These are phyloP conservation scores for Biston stratarius DNA, from an alignment of 2,888 invertebrate species.

Conservation along the genomic window DNA sequence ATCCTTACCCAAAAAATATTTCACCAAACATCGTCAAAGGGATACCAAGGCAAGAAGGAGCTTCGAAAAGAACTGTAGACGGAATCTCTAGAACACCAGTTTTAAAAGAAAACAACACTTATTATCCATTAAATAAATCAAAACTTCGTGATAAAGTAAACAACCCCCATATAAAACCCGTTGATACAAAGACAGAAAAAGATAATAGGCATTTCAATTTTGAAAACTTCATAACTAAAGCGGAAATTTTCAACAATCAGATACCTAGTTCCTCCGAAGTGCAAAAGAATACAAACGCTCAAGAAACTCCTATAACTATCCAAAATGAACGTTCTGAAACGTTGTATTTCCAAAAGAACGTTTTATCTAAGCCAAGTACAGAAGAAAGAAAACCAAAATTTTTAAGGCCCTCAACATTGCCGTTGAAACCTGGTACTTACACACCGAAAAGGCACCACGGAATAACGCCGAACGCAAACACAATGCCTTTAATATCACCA, in stretches of 20 bases:
- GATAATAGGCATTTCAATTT: conserved; percentile 80
- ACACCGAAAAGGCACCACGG: conserved; percentile 93
- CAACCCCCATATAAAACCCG: conserved; percentile 54
- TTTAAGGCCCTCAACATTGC: conserved; percentile 92
- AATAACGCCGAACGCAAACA: conserved; percentile 93
- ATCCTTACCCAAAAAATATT: conserved; percentile 53
- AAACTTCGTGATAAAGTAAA: conserved; percentile 65
- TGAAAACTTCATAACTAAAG: conserved; percentile 82
- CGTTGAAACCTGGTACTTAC: conserved; percentile 94
- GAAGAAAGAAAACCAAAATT: conserved; percentile 88
- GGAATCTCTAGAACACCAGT: conserved; percentile 67
- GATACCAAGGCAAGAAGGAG: conserved; percentile 62
- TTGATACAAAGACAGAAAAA: conserved; percentile 65
- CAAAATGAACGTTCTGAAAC: conserved; percentile 81
- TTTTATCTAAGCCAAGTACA: conserved; percentile 56
- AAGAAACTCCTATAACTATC: conserved; percentile 60
- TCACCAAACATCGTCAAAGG: conserved; percentile 62
- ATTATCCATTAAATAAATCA: conserved; percentile 57
- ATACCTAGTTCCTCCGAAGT: conserved; percentile 76
- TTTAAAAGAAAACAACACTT: conserved; percentile 68
- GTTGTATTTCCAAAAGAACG: conserved; percentile 80
- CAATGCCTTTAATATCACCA: conserved; percentile 94
- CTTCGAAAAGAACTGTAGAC: conserved; percentile 70
- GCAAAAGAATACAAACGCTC: conserved; percentile 71
- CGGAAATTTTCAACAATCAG: conserved; percentile 81